Evolutionary conservation across 2,888 invertebrate genomes (phyloP), one percentile per base, ranked within the genome.

Genomic region (Keiferia lycopersicella): DNA sequence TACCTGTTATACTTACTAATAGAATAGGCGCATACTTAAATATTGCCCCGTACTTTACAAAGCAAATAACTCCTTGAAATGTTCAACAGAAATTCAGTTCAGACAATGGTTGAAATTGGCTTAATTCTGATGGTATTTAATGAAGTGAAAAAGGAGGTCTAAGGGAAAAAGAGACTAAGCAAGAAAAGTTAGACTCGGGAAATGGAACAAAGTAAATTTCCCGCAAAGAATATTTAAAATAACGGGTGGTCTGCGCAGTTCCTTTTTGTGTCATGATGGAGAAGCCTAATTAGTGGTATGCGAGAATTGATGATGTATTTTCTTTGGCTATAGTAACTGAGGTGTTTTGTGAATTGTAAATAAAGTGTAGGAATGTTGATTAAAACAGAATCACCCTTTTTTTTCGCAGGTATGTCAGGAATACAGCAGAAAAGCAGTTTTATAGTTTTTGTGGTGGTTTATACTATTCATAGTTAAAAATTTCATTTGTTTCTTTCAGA

Each of bases 181-280:
- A 69, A 69, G 73, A 68, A 74, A 76, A 73, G 71, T 76, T 71
- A 69, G 65, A 68, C 66, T 67, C 51, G 45, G 62, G 65, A 63
- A 70, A 70, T 69, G 71, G 67, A 65, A 67, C 69, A 48, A 64
- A 73, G 68, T 69, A 69, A 76, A 73, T 74, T 74, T 71, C 61
- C 68, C 69, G 69, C 69, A 63, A 66, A 69, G 72, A 71, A 75
- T 73, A 73, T 71, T 71, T 69, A 57, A 72, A 58, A 57, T 63
- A 38, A 20, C 58, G 57, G 34, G n/a, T 22, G 51, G 45, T 39
- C 34, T 74, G 73, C 64, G 71, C 16, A 11, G 51, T 41, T 41
- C 14, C 51, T 51, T 22, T 51, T 51, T 51, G 51, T 51, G 18
- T 20, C 20, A 12, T 51, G 51, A 51, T 51, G 51, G 51, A 11